Percentiles rank a stretch among this genome's conserved stretches.
Conservation (phyloP, 2,113 vertebrate species). For the Brevimyrus niger region DNA sequence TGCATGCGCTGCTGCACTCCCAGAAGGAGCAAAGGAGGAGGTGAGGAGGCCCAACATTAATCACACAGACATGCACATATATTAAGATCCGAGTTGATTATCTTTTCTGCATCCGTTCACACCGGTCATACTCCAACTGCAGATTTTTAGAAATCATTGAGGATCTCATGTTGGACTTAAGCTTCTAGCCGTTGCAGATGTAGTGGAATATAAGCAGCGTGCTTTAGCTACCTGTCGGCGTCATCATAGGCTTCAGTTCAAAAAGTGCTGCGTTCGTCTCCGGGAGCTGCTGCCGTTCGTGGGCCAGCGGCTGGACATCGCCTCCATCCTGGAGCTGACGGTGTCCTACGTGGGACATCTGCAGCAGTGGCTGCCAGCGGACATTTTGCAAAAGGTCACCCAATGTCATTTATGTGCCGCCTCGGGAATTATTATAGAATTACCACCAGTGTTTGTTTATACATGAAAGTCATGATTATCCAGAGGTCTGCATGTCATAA, state of each 20-base stretch:
- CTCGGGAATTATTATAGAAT: neutral
- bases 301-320: slow-evolving; percentile 26
- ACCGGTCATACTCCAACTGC: neutral
- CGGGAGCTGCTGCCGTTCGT: slow-evolving; percentile 35
- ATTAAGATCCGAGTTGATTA: neutral
- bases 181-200: neutral
- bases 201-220: no score
- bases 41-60: slow-evolving; percentile 17
- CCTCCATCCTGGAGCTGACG: slow-evolving; percentile 41
- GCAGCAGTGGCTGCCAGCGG: slow-evolving; percentile 29
- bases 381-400: slow-evolving; percentile 30
- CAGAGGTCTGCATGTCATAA: neutral
- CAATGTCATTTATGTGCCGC: neutral
- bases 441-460: neutral
- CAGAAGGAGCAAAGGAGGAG: slow-evolving; percentile 41
- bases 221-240: neutral
- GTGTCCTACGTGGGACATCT: slow-evolving; percentile 33
- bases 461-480: neutral
- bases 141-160: neutral
- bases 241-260: slow-evolving; percentile 39
- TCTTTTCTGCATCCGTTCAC: neutral
- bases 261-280: slow-evolving; percentile 41
- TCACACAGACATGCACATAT: neutral
- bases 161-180: neutral
- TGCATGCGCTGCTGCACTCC: slow-evolving; percentile 36